Base-by-base conservation (phyloP, 2,113 vertebrate genomes). In the Malurus melanocephalus region DNA sequence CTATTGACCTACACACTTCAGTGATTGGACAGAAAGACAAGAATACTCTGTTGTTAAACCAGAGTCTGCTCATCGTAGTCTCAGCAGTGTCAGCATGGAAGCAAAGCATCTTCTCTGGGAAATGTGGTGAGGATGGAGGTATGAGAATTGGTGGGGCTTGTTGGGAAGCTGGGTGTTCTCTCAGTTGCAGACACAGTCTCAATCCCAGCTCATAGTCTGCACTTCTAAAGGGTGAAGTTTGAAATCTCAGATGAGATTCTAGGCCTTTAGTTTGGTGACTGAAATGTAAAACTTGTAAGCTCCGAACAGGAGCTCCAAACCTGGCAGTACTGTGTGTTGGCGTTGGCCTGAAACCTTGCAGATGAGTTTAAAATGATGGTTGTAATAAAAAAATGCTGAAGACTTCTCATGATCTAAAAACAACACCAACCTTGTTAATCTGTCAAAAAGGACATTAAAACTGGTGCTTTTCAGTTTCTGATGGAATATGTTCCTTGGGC, bases 361-460 rank as follows among this genome's bases (percentile, higher is more conserved):
- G 79, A 73, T n/a, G 79, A 91, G 13, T 23, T 38, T 40, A 55
- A 66, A 45, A 23, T 53, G 30, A 14, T 59, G 27, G 21, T 40
- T 86, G 22, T 48, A 91, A 61, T 38, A 68, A 48, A 78, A 88
- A 84, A 93, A 52, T 62, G 52, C 42, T 57, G 76, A 69, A 61
- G 75, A 53, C 35, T 40, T 95, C 83, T 85, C 76, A 57, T 32
- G 72, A 91, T 21, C 45, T 64, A 83, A 43, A 61, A 78, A 7
- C 22, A 92, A 42, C 73, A 59, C 62, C 64, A 75, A 48, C 42
- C 12, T 30, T 7, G 65, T 94, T 92, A 84, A 92, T 77, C 52
- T 87, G 62, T 94, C 92, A 89, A 87, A 87, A 97, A 81, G 40
- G 73, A 94, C 94, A 67, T 90, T 91, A 94, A 93, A 95, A 93